Evolutionary conservation across 1,140 invertebrate species (phyloP), one percentile per base, ranked within the genome.

Genomic region (Littorina saxatilis): DNA sequence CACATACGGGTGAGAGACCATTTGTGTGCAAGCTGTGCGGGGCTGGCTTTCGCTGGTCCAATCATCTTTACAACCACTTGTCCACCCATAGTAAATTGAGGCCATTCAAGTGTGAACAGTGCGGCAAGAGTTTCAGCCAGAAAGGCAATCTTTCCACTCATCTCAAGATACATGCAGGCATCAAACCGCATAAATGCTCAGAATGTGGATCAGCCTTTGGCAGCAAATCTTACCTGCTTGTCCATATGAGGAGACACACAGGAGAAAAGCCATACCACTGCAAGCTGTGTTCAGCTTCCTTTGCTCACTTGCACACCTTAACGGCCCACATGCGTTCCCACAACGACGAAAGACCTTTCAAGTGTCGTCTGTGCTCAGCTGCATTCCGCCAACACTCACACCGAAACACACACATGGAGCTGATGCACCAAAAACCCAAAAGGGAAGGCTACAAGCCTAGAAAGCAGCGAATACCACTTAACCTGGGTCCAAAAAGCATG

Each of bases 361-460:
- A 68, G 37, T 68, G 66, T 35, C 37, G 7, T 5, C 32, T 35
- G 66, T 68, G 66, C 37, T 1, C 66, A 35, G 32, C 66, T 20
- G 29, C 66, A 4, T 85, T 81, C 70, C 90, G 90, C 5, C 87
- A 87, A 23, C 87, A 83, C 82, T 92, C 91, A 27, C 37, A 61
- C 29, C 76, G 29, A 52, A 63, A 32, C 32, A 68, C 37, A 32
- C 66, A 68, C 29, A 17, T 35, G 29, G 20, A 35, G 2, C 43
- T 47, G 7, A 37, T 68, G 20, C 66, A 68, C 37, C 20, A 68
- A 17, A 35, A 37, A 17, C 43, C 43, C 7, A 17, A 47, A 17
- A 47, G 17, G 43, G 43, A 47, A 47, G 43, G 43, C 43, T 47
- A 47, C 43, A 47, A 5, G 43, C 43, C 43, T 17, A 47, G 43